These are phyloP conservation scores for Bugula neritina DNA, from an alignment of 2,888 invertebrate genomes.

Conservation along the genomic window DNA sequence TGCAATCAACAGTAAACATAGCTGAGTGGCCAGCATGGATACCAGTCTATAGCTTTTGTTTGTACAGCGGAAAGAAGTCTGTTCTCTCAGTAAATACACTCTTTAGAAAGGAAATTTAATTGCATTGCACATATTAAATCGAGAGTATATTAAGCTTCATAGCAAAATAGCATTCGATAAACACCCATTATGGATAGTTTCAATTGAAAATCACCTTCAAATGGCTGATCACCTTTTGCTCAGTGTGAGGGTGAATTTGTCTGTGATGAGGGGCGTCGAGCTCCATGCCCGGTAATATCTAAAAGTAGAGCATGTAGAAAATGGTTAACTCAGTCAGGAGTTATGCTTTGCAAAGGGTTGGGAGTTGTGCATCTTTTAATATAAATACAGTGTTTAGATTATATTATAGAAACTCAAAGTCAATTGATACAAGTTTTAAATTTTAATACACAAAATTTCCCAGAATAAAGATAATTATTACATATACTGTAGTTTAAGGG, in stretches of 20 bases:
- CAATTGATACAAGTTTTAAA: too few species aligned
- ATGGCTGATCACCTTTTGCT: conserved; percentile 26
- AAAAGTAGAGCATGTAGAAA: not conserved
- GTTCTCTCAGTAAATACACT: not conserved
- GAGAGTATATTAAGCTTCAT: too few species aligned
- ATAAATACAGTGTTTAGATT: too few species aligned
- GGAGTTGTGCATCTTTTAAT: too few species aligned
- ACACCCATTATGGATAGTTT: too few species aligned
- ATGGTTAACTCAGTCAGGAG: too few species aligned
- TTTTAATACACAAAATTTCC: too few species aligned
- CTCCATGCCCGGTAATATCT: not conserved
- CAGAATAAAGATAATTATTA: too few species aligned
- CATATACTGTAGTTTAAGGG: too few species aligned
- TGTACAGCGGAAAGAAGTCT: not conserved
- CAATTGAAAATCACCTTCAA: conserved; percentile 18
- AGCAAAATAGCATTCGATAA: too few species aligned
- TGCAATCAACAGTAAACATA: not conserved
- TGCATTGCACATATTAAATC: not conserved
- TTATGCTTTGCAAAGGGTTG: too few species aligned
- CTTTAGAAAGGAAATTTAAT: conserved; percentile 22
- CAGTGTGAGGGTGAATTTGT: conserved; percentile 14
- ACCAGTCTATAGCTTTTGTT: not conserved
- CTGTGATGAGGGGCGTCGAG: not conserved
- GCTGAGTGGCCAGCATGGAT: not conserved
- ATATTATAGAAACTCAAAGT: too few species aligned